Base-by-base conservation (phyloP, 1,140 invertebrate species). In the Lasaia peninsularis region DNA sequence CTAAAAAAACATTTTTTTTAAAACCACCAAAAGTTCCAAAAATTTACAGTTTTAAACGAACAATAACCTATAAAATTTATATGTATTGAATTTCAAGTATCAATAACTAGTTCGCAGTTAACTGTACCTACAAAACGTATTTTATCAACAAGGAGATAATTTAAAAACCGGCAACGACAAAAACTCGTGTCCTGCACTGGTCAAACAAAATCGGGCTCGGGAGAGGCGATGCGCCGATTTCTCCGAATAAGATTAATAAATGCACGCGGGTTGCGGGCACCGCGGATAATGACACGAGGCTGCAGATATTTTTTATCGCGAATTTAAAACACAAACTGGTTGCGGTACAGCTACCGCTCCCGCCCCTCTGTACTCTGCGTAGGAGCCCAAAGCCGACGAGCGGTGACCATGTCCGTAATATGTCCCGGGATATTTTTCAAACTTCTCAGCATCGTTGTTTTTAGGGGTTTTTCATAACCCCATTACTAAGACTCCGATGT, bases 161-260 rank as follows among this genome's bases (percentile, higher is more conserved):
- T 55, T 55, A 58, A 52, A 69, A 62, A 64, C 49, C 40, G 57
- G 32, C 32, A 60, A 20, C 34, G 24, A 37, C 34, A 55, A 55
- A 55, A 55, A 55, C 40, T 48, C 53, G 40, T 55, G 53, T 55
- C 35, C 16, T 55, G 53, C 53, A 55, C 40, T 40, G 53, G 28
- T 24, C 53, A 37, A 40, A 37, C 35, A 44, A 55, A 44, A 37
- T 44, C 37, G 28, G 16, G 53, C 65, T 64, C 64, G 69, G 40
- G 54, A 50, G 69, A 67, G 68, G 69, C 73, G 78, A 81, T 81
- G 81, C 79, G 81, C 72, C 76, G 82, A 83, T 83, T 83, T 86
- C 82, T 80, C 76, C 79, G 82, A 86, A 83, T 80, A 80, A 83
- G 75, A 80, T 81, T 81, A 83, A 86, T 81, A 83, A 82, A 86